A percentile compares a stretch with the other conserved stretches of the same genome.
These are phyloP conservation scores for Stramonita haemastoma DNA, from an alignment of 2,888 invertebrate species.

Conservation along the genomic window DNA sequence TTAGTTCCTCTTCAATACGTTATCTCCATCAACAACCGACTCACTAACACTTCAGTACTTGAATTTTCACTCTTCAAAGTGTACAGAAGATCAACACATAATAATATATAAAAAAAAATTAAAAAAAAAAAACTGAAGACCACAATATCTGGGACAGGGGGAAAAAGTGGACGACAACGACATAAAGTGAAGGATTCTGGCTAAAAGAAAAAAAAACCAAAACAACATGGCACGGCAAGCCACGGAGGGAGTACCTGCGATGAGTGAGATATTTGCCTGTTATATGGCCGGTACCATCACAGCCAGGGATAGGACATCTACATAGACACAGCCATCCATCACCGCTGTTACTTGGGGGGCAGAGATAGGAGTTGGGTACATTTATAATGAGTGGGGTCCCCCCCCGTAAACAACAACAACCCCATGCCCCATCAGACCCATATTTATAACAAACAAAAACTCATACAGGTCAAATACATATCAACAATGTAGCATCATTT, in stretches of 20 bases:
- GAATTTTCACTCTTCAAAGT: too few species aligned
- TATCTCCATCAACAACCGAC: too few species aligned
- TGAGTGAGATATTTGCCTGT: conserved; percentile 99
- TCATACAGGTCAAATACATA: too few species aligned
- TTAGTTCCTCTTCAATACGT: too few species aligned
- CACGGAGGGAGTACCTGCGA: conserved; percentile 68
- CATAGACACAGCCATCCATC: conserved; percentile 31
- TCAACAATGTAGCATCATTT: too few species aligned
- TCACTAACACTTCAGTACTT: too few species aligned
- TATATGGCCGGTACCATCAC: conserved; percentile 97
- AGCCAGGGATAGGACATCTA: conserved; percentile 96
- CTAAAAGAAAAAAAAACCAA: not conserved
- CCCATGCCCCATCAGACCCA: too few species aligned
- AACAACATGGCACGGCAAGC: not conserved
- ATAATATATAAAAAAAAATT: not conserved
- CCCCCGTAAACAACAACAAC: too few species aligned
- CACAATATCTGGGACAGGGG: not conserved
- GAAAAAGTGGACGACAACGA: not conserved
- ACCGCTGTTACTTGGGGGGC: not conserved
- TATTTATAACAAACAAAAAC: too few species aligned
- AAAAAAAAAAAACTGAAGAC: not conserved
- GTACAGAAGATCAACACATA: not conserved
- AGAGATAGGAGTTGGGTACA: too few species aligned
- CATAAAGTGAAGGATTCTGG: not conserved
- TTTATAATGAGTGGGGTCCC: too few species aligned